Conservation (phyloP, 2,797 vertebrate species). For the Schizothorax lantsangensis region DNA sequence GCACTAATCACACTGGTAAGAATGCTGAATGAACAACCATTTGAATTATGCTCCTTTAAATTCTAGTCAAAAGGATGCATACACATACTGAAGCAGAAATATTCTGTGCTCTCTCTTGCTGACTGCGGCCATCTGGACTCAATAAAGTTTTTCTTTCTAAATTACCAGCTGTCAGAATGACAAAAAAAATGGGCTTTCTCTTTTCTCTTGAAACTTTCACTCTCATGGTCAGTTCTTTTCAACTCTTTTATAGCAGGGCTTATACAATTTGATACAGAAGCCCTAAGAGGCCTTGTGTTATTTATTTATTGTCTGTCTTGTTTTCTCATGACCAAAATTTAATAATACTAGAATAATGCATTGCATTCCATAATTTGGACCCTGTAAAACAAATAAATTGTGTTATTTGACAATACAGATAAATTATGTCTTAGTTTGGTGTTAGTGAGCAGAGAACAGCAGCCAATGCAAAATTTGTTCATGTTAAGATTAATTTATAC, state of each 20-base stretch:
- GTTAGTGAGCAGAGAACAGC: background rate
- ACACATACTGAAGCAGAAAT: slow-evolving; percentile 75
- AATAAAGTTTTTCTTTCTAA: slow-evolving; percentile 79
- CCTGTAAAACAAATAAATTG: background rate
- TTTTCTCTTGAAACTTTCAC: slow-evolving; percentile 42
- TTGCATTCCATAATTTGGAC: background rate
- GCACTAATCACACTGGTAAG: slow-evolving; percentile 76
- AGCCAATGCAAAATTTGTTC: background rate
- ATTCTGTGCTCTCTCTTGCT: slow-evolving; percentile 75
- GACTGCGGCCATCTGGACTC: slow-evolving; percentile 77
- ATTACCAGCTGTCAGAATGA: slow-evolving; percentile 80
- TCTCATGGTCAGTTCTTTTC: background rate
- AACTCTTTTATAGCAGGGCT: background rate
- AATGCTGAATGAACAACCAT: slow-evolving; percentile 75
- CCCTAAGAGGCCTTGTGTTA: background rate
- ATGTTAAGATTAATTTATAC: background rate
- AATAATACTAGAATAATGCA: background rate
- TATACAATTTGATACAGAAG: background rate
- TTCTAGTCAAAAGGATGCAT: slow-evolving; percentile 72
- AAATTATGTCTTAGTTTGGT: background rate
- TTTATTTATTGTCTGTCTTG: background rate
- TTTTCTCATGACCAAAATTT: background rate
- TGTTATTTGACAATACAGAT: background rate
- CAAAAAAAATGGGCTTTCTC: slow-evolving; percentile 58
- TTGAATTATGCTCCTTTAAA: slow-evolving; percentile 68